Base-by-base conservation (phyloP, 2,113 vertebrate genomes). In the Otis tarda region DNA sequence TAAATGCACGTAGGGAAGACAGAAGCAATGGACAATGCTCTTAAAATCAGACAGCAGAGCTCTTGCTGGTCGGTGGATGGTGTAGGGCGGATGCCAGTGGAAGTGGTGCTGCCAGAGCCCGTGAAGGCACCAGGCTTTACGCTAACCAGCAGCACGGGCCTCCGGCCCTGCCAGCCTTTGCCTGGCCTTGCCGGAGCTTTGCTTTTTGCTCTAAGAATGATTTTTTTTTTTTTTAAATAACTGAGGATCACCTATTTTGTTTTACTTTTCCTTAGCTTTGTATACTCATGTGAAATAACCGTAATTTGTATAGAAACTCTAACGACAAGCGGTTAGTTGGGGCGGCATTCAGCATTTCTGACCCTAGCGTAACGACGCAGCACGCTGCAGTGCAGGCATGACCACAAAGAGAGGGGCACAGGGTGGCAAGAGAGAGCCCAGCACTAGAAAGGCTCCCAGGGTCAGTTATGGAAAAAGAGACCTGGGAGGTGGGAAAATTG, bases 301-400 rank as follows among this genome's bases (percentile, higher is more conserved):
- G 4, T 8, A 6, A 12, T 24, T 70, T 81, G n/a, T 3, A 49
- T 55, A 70, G 59, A 15, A 13, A 52, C 1, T 8, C 31, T 6
- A 15, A 14, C 1, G 22, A 9, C 13, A 20, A 50, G 30, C 3
- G 31, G 37, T 59, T 9, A 12, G 22, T 10, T 25, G 23, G 75
- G 35, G 67, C 75, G 85, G 45, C 28, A 12, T 5, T 25, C 12
- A 11, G 2, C 1, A 2, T 19, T 39, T 47, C 31, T 67, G 80
- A 24, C 41, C 43, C 59, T 1, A 1, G 21, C 1, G 4, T 43
- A 43, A 33, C 0, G 16, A 21, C 10, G 4, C 0, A 18, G 73
- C 10, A 2, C 1, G 0, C 14, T 65, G 53, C 67, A 65, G 65
- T 0, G 0, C 8, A 3, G 12, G 39, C 24, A 2, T 7, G 55